phyloP scores from a whole-genome alignment of 2,888 invertebrate genomes.

The Perdita meconis region DNA sequence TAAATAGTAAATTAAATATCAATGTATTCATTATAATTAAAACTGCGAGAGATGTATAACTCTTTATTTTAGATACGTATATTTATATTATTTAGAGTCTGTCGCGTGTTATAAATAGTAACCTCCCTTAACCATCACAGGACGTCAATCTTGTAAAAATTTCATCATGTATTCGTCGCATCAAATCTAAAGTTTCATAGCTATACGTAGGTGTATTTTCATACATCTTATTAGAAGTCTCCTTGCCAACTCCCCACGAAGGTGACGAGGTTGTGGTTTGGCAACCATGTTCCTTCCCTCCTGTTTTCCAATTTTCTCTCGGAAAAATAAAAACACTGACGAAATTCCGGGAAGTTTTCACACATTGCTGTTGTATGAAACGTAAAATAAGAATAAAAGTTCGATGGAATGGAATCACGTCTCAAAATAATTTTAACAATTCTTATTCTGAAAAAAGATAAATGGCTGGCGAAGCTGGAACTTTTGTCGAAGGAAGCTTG shows the following conservation, averaged over 20 bases:
- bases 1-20: no score
- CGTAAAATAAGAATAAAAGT: no score
- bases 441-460: neutral
- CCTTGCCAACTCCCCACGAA: constrained; percentile 23
- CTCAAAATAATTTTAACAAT: neutral
- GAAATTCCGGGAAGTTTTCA: neutral
- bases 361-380: no score
- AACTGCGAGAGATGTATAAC: no score
- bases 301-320: constrained; percentile 39
- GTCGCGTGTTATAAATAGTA: constrained; percentile 31
- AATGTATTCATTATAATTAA: no score
- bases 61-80: no score
- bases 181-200: constrained; percentile 46
- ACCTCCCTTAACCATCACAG: neutral
- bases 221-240: constrained; percentile 46
- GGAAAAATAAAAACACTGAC: constrained; percentile 3
- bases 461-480: no score
- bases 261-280: constrained; percentile 32
- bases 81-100: constrained; percentile 7
- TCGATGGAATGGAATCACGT: no score
- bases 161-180: constrained; percentile 38
- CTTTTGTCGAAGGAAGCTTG: no score
- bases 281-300: constrained; percentile 8
- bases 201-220: constrained; percentile 35
- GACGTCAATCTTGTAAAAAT: constrained; percentile 17